phyloP scores from a whole-genome alignment of 2,797 vertebrate species.

The Crocodylus rhombifer region DNA sequence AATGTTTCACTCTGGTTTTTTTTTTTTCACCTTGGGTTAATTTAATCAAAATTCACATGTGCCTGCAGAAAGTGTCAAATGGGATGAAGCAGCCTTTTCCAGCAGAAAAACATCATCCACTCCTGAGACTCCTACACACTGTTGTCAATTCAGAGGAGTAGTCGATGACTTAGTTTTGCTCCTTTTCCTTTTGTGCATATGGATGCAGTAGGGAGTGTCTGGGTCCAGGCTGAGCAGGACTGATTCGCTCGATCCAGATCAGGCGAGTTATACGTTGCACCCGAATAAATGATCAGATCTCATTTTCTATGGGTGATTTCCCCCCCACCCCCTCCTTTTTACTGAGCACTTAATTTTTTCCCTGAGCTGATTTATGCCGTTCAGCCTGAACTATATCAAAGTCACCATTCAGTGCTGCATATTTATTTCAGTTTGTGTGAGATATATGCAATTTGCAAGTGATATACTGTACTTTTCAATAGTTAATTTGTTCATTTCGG shows the following conservation, averaged over 20 bases:
- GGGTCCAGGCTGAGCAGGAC: neutral
- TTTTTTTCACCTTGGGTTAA: neutral
- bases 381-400: slow-evolving; percentile 52
- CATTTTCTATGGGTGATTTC: neutral
- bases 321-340: neutral
- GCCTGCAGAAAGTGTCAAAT: neutral
- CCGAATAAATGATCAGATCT: neutral
- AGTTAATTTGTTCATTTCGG: slow-evolving; percentile 63
- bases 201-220: neutral
- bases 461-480: slow-evolving; percentile 59
- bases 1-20: neutral
- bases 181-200: neutral
- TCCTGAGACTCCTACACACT: neutral
- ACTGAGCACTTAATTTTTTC: neutral
- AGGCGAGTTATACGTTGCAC: fast-evolving
- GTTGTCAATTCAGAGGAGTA: neutral
- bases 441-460: slow-evolving; percentile 44
- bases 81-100: neutral
- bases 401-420: slow-evolving; percentile 33
- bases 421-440: slow-evolving; percentile 6
- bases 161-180: neutral
- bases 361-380: slow-evolving; percentile 46
- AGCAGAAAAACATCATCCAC: neutral
- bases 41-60: neutral
- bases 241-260: neutral